These are phyloP conservation scores for Chloroceryle inda DNA, from an alignment of 2,797 vertebrate species.

Conservation along the genomic window DNA sequence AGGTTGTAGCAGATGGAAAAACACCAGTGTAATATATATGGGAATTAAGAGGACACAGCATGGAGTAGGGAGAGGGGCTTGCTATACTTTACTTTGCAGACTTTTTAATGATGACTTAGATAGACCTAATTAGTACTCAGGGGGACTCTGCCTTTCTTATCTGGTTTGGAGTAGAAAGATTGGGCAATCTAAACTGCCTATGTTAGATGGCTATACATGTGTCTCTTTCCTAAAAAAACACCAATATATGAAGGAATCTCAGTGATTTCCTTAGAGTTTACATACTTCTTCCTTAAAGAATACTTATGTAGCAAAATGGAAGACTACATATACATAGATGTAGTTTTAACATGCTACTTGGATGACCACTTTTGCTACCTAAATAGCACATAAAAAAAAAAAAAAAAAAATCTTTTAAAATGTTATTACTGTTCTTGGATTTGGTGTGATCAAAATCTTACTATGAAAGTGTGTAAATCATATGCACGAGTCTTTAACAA, in stretches of 20 bases:
- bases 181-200: background rate
- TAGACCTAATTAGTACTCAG: background rate
- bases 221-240: background rate
- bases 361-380: background rate
- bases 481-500: background rate
- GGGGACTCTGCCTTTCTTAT: background rate
- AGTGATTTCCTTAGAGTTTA: background rate
- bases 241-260: background rate
- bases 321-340: background rate
- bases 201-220: background rate
- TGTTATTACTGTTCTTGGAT: background rate
- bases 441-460: background rate
- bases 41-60: background rate
- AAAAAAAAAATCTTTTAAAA: background rate
- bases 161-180: background rate
- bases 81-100: background rate
- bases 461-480: background rate
- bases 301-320: background rate
- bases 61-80: background rate
- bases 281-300: background rate
- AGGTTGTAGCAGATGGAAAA: background rate
- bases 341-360: background rate
- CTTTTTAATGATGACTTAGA: background rate
- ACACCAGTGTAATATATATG: background rate
- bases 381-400: background rate